Base-by-base conservation (phyloP, 2,113 vertebrate species). In the Anser brachyrhynchus region DNA sequence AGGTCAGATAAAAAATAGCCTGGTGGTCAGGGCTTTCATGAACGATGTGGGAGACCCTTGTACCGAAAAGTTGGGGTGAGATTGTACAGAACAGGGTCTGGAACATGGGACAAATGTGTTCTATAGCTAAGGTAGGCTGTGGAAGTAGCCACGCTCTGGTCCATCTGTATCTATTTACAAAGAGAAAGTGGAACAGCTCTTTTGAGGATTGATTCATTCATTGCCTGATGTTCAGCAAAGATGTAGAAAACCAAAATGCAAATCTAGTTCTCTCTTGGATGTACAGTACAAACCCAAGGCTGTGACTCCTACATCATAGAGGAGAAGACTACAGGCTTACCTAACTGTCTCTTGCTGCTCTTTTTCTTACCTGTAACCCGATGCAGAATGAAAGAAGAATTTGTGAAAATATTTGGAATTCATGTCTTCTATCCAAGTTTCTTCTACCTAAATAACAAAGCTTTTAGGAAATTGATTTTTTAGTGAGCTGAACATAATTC, bases 151-250 rank as follows among this genome's bases (percentile, higher is more conserved):
- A 0, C 4, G 0, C 33, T 39, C 21, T 57, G 57, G 9, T 43
- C 70, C 57, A 9, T 9, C 26, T 0, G 0, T 22, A 43, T 9
- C n/a, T 23, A 0, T 62, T n/a, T 83, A 29, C 21, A 62, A 10
- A 39, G 55, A 41, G 6, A 44, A 66, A 70, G 59, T 22, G 29
- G 49, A 52, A 35, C 39, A 79, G 15, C 35, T 49, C 64, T 90
- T 52, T 52, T 37, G 62, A 51, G 74, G 44, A 16, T 44, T 49
- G 82, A 13, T 90, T 76, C 8, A 14, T 70, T 39, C 15, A 10
- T 19, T 49, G 39, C 19, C 22, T 79, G 70, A 33, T 69, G 33
- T 19, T 41, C 66, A 87, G 61, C 44, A 62, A 46, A 66, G 72
- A n/a, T 69, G 43, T 21, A 26, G 12, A 19, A 39, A 73, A 39